Conservation (phyloP, 2,797 vertebrate species). For the Oceanodroma leucorhoa region DNA sequence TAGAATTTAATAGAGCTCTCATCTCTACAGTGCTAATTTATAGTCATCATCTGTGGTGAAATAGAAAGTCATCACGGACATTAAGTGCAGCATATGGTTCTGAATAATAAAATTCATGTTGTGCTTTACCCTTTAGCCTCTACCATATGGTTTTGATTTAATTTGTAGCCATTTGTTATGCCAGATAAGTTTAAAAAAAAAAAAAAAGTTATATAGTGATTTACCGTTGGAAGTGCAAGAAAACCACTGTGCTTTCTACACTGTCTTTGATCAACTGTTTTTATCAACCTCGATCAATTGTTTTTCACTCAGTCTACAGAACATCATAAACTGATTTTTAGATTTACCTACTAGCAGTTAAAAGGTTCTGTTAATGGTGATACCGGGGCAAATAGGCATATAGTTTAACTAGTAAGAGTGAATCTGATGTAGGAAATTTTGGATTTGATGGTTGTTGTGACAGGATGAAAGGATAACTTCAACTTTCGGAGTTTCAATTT, state of each 20-base stretch:
- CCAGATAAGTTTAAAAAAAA: slow-evolving; percentile 15
- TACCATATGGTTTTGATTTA: slow-evolving; percentile 56
- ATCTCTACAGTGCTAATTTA: slow-evolving; percentile 2
- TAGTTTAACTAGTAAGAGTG: neutral
- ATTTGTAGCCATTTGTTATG: slow-evolving; percentile 57
- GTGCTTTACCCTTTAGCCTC: slow-evolving; percentile 32
- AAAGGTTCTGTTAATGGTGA: neutral
- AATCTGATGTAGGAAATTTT: neutral
- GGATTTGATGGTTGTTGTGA: neutral
- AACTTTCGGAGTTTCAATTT: neutral
- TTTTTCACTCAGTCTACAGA: slow-evolving; percentile 10
- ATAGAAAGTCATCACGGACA: slow-evolving; percentile 29
- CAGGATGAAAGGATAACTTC: neutral
- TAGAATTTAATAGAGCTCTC: slow-evolving; percentile 22
- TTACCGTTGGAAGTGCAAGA: slow-evolving; percentile 20
- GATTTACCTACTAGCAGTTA: slow-evolving; percentile 21
- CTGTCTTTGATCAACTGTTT: slow-evolving; percentile 27
- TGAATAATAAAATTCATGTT: slow-evolving; percentile 53
- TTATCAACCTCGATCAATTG: neutral
- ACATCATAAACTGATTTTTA: slow-evolving; percentile 11
- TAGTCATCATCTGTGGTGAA: slow-evolving; percentile 18
- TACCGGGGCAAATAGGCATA: neutral
- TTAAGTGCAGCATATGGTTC: slow-evolving; percentile 47
- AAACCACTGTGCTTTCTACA: neutral
- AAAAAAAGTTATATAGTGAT: slow-evolving; percentile 32